Base-by-base conservation (phyloP, 2,888 invertebrate species). In the Ormyrus thymus region DNA sequence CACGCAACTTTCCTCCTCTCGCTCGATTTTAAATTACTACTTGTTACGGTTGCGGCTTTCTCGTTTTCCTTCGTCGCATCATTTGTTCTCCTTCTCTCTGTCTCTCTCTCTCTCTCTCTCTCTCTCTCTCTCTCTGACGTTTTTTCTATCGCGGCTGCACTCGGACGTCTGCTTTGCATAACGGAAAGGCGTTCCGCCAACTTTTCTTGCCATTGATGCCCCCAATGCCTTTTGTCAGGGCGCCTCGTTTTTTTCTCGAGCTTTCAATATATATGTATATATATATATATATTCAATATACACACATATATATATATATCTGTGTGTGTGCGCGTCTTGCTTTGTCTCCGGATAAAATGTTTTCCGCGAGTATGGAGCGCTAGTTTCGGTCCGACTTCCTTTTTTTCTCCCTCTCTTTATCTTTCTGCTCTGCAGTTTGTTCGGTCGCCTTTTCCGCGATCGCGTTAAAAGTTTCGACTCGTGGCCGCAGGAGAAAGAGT, bases 1-100 rank as follows among this genome's bases (percentile, higher is more conserved):
- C 45, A 56, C 43, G 56, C 66, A 66, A 66, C 53, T 56, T 68
- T 50, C 15, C 45, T 29, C 43, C 13, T 48, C 48, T 6, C 55
- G 29, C 3, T 29, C 29, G 62, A 72, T 72, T 62, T 72, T 62
- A 62, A 72, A 72, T 72, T 72, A 64, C 62, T 72, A 10, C 53
- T 72, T 62, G 62, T 72, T 55, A 6, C 15, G 51, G 29, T 43
- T 7, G 9, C 46, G 48, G 29, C 29, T 59, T 61, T 71, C 29
- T n/a, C n/a, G 9, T n/a, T 48, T 1, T 70, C 43, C 4, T 58
- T 1, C n/a, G 5, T n/a, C 43, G 29, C 45, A 4, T 29, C 4
- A 5, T 58, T 13, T n/a, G 15, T 29, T 29, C 29, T 29, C 29
- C 29, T 29, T 29, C 29, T 29, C 29, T 29, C 29, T 29, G 3